Percentiles rank a stretch among this genome's conserved stretches.
phyloP scores from a whole-genome alignment of 2,113 vertebrate species.

The Argyrosomus japonicus region DNA sequence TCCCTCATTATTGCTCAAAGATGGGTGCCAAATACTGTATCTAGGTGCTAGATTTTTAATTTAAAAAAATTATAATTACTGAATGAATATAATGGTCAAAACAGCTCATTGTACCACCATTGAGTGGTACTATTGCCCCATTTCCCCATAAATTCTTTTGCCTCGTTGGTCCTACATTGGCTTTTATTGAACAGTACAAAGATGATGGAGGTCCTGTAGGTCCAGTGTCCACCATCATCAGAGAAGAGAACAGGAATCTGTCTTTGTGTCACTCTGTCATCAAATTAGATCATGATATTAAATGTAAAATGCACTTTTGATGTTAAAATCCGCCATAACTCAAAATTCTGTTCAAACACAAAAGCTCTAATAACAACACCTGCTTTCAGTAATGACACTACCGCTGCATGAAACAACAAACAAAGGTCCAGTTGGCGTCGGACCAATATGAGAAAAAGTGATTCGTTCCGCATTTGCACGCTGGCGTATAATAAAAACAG shows the following conservation, averaged over 20 bases:
- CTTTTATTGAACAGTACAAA: background rate
- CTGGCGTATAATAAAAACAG: conserved; percentile 3
- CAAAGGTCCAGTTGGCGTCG: background rate
- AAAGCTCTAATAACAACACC: background rate
- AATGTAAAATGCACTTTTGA: background rate
- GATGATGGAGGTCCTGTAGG: background rate
- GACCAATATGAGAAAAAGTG: background rate
- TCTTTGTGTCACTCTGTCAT: background rate
- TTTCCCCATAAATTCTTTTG: background rate
- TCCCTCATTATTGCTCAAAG: background rate
- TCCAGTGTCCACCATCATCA: background rate
- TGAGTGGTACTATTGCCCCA: background rate
- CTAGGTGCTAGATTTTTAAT: too few relatives aligned
- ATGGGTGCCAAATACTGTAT: background rate
- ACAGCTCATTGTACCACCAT: too few relatives aligned
- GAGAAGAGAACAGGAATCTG: background rate
- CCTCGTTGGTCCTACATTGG: background rate
- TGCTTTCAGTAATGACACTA: background rate
- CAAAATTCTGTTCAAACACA: background rate
- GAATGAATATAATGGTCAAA: too few relatives aligned
- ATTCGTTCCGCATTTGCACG: conserved; percentile 19
- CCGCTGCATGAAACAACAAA: background rate
- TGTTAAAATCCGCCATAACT: conserved; percentile 8
- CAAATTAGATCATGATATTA: background rate
- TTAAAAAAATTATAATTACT: too few relatives aligned